phyloP scores from a whole-genome alignment of 1,140 invertebrate genomes.

The Metaphire vulgaris region DNA sequence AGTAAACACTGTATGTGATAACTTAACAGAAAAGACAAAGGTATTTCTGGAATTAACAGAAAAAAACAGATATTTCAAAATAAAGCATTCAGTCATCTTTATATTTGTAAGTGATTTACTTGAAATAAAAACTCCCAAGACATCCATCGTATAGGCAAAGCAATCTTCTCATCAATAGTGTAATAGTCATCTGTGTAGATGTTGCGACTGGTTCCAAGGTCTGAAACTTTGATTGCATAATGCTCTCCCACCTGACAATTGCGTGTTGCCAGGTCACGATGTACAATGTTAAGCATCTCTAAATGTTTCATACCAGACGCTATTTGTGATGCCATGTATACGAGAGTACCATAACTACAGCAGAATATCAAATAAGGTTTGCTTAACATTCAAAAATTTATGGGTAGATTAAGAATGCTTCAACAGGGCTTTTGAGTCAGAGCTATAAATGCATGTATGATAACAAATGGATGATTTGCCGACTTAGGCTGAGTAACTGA shows the following conservation, averaged over 20 bases:
- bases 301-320: slow-evolving; percentile 82
- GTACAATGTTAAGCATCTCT: slow-evolving; percentile 70
- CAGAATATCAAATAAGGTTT: neutral
- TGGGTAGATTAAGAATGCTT: too few species aligned
- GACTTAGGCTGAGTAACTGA: too few species aligned
- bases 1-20: too few species aligned
- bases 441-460: too few species aligned
- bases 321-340: slow-evolving; percentile 78
- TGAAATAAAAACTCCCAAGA: slow-evolving; percentile 74
- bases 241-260: slow-evolving; percentile 78
- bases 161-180: slow-evolving; percentile 69
- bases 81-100: too few species aligned
- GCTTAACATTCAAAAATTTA: too few species aligned
- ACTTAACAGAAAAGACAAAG: too few species aligned
- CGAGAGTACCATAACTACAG: slow-evolving; percentile 69
- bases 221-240: slow-evolving; percentile 80
- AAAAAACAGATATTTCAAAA: too few species aligned
- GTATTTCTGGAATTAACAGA: too few species aligned
- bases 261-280: slow-evolving; percentile 68
- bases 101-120: too few species aligned
- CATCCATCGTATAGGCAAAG: slow-evolving; percentile 80
- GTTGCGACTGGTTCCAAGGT: slow-evolving; percentile 81
- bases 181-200: slow-evolving; percentile 29
- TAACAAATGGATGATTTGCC: too few species aligned
- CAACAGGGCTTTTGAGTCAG: too few species aligned